A percentile compares a stretch with the other conserved stretches of the same genome.
Conservation (phyloP, 2,888 invertebrate species). For the Liodrosophila aerea region DNA sequence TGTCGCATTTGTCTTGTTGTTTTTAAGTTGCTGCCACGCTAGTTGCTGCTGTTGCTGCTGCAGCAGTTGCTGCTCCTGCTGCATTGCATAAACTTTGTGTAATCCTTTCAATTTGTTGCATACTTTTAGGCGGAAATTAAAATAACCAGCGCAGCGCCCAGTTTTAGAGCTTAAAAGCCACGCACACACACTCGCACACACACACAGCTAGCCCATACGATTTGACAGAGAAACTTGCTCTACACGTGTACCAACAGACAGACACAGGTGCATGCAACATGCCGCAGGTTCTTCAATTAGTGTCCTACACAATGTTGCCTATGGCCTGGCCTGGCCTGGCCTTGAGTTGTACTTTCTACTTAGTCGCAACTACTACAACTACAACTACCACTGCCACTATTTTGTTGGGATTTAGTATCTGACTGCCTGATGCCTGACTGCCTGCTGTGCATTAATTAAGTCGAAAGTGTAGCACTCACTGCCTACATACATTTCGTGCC, state of each 20-base stretch:
- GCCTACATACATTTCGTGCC: too few species aligned
- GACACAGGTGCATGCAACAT: constrained; percentile 5
- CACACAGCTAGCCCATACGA: constrained; percentile 31
- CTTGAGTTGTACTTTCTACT: constrained; percentile 25
- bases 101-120: constrained; percentile 78
- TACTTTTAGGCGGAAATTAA: constrained; percentile 78
- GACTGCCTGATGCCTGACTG: constrained; percentile 11
- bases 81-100: constrained; percentile 76
- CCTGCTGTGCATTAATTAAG: constrained; percentile 55
- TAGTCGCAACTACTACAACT: constrained; percentile 11
- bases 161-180: neutral
- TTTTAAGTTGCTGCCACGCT: constrained; percentile 62
- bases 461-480: constrained; percentile 19
- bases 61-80: constrained; percentile 32
- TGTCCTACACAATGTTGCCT: constrained; percentile 65
- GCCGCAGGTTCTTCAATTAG: constrained; percentile 64
- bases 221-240: constrained; percentile 60
- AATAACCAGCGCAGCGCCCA: constrained; percentile 62
- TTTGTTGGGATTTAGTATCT: constrained; percentile 31
- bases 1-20: constrained; percentile 78
- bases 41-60: neutral
- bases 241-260: constrained; percentile 60
- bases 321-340: constrained; percentile 20
- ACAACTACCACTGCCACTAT: constrained; percentile 28
- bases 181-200: too few species aligned